Base-by-base conservation (phyloP, 2,888 invertebrate species). In the Drosophila algonquin region DNA sequence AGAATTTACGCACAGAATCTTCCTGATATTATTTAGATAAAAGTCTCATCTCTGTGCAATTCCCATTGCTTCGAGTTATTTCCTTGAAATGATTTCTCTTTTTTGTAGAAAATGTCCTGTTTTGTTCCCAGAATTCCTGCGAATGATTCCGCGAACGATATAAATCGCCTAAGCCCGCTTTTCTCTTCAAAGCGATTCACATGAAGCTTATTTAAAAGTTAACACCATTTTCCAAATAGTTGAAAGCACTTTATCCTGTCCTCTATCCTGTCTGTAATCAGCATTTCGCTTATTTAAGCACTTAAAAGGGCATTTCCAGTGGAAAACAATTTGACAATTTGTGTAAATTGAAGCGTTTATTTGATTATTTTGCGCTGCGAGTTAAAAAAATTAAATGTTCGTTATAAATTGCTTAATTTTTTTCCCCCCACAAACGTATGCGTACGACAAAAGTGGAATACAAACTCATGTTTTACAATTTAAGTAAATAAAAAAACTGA, bases 401-500 rank as follows among this genome's bases (percentile, higher is more conserved):
- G 40, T 47, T 55, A 55, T 64, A 72, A 72, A 71, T 71, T 71
- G 72, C 64, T 72, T 64, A 32, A 72, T 72, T 63, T 55, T 55
- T 21, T 21, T 21, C 21, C 21, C 18, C 21, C 24, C 35, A 51
- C 46, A 21, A 45, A 21, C 47, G 45, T 73, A 32, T 73, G 73
- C 63, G 70, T 69, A 60, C 48, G 30, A 65, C 52, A 52, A 12
- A 63, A 79, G 68, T 63, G 51, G 55, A 75, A 79, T 61, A 65
- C 76, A 80, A 40, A 70, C 75, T 71, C 79, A 76, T 73, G 56
- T 73, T 72, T 65, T 71, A 69, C 69, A 73, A 67, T 76, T 76
- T 63, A 74, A 77, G 80, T 68, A 82, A 84, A 87, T 84, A 84
- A 67, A 62, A 50, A 30, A 48, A 3, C 21, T 40, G n/a, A 24